Evolutionary conservation across 2,113 vertebrate species (phyloP), one percentile per base, ranked within the genome.

Genomic region (Nansenia antarctica): DNA sequence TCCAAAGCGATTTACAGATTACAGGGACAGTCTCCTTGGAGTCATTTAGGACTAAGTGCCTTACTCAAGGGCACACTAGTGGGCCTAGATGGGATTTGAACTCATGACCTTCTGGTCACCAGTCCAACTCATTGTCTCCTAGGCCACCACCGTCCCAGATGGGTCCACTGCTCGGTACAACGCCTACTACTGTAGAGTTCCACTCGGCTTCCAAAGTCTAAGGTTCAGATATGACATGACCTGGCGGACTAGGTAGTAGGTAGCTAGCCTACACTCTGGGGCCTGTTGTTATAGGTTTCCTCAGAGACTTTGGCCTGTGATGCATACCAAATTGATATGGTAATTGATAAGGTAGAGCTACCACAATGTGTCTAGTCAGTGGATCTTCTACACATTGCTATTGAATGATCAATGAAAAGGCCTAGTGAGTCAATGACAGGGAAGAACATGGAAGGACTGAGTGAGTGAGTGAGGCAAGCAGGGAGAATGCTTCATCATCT

Each of bases 261-360:
- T 24, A 32, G 1, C 31, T 45, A n/a, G 34, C 30, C 20, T 35
- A 35, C 18, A 61, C 15, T 34, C 11, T n/a, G n/a, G n/a, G 9
- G 1, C 35, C 20, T 39, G 22, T 34, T 53, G n/a, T 57, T 57
- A 27, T 3, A 47, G 12, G 66, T 64, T 32, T 42, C 6, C 22
- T 42, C n/a, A 30, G 26, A 83, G 79, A 90, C 86, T 86, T 86
- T 87, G 83, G 70, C 54, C 79, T 22, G n/a, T n/a, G n/a, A n/a
- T n/a, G 32, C 72, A 3, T 81, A 59, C 32, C 30, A 58, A 6
- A 1, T 2, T 0, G 3, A 47, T 27, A 55, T 72, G 78, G 78
- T 71, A 76, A 47, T 47, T 47, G 80, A 74, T 55, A 24, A 61
- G 1, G 31, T 45, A 31, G 3, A 64, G 26, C 52, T 65, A 55